These are phyloP conservation scores for Tinamus major DNA, from an alignment of 2,797 vertebrate genomes.

Conservation along the genomic window DNA sequence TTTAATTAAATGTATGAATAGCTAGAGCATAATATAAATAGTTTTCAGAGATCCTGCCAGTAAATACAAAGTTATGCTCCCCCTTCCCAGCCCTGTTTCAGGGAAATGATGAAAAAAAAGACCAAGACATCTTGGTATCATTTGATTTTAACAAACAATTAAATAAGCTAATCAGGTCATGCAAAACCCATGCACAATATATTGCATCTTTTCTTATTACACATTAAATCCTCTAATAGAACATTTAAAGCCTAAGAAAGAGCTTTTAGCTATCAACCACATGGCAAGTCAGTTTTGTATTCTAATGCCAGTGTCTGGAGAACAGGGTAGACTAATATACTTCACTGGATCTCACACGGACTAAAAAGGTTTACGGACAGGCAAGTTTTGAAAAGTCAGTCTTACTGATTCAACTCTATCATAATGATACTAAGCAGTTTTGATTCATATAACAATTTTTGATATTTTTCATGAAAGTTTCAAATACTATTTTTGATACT, in stretches of 20 bases:
- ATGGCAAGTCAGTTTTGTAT: background rate
- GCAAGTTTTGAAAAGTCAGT: background rate
- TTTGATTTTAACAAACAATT: conserved; percentile 55
- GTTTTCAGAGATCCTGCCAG: conserved; percentile 45
- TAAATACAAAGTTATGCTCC: conserved; percentile 19
- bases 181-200: background rate
- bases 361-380: background rate
- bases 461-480: background rate
- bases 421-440: background rate
- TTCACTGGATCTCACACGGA: rapidly evolving
- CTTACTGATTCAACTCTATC: background rate
- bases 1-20: conserved; percentile 63
- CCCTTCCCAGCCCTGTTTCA: conserved; percentile 10
- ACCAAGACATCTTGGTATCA: conserved; percentile 6
- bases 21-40: conserved; percentile 30
- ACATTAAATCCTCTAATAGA: background rate
- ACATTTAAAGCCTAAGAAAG: background rate
- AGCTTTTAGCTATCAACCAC: background rate
- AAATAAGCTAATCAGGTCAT: conserved; percentile 51
- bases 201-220: background rate
- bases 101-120: background rate
- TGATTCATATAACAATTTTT: background rate
- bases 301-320: background rate
- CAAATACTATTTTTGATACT: background rate
- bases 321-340: background rate